Base-by-base conservation (phyloP, 2,113 vertebrate species). In the Gila orcuttii region DNA sequence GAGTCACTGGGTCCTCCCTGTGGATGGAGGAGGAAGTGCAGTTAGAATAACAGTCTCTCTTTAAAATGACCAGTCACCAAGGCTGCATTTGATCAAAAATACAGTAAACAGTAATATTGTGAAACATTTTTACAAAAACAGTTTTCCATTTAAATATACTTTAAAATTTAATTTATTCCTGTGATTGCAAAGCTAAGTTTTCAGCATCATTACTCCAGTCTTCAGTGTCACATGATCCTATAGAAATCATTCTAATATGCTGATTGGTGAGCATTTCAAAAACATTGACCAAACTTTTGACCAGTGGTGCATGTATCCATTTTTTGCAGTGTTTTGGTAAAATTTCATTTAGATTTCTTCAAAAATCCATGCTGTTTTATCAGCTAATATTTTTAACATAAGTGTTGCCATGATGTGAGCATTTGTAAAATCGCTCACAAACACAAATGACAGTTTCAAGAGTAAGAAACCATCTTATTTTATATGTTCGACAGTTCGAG, bases 1-100 rank as follows among this genome's bases (percentile, higher is more conserved):
- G 98, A 90, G 96, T 96, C 64, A 95, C 96, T 81, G 96, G 97
- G 89, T 99, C 98, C 8, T 98, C 93, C 50, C 90, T 91, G 78
- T 52, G 33, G 57, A 55, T 10, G 31, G 5, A 90, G 50, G 10
- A 7, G 15, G 21, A 78, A 84, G 75, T 50, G 47, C 23, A 85
- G 60, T 62, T 17, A 86, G 50, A 42, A 8, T 60, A 23, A 69
- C 3, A 4, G 33, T 23, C 12, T 68, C 8, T 23, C 4, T 21
- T 21, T 57, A 57, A 57, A 57, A 9, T 9, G 2, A 19, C 23
- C 50, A 52, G 50, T 52, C 19, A 57, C 55, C 19, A 57, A 57
- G 19, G 19, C 55, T 21, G 55, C 55, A 57, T 57, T 8, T 57
- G 19, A 57, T 23, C 6, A 23, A 57, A 57, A 23, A 57, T 57